These are phyloP conservation scores for Toxotes jaculatrix DNA, from an alignment of 2,113 vertebrate genomes.

Conservation along the genomic window DNA sequence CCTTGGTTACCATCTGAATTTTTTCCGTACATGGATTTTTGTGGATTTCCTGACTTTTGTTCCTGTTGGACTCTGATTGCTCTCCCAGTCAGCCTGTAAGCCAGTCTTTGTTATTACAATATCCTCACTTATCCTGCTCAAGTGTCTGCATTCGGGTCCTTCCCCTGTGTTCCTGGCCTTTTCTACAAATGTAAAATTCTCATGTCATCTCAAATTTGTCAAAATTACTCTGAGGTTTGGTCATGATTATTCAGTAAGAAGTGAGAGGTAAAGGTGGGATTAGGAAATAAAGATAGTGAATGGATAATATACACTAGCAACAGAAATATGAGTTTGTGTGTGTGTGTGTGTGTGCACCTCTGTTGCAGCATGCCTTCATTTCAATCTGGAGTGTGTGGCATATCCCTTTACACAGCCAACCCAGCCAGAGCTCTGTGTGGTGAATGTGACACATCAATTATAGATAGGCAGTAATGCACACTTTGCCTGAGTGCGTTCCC, in stretches of 20 bases:
- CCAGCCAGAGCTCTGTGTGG: slow-evolving; percentile 47
- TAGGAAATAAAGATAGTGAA: not conserved
- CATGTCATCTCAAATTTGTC: too few species aligned
- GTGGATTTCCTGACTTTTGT: too few species aligned
- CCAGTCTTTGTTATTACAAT: too few species aligned
- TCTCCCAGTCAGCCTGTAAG: too few species aligned
- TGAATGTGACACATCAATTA: slow-evolving; percentile 77
- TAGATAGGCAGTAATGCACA: slow-evolving; percentile 80
- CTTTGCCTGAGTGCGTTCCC: slow-evolving; percentile 68
- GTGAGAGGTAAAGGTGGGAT: not conserved
- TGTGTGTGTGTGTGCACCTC: not conserved
- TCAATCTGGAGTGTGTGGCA: slow-evolving; percentile 36
- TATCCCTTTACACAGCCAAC: slow-evolving; percentile 71
- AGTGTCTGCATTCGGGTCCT: too few species aligned
- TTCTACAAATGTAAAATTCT: not conserved
- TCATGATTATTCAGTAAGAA: not conserved
- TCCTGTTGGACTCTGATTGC: too few species aligned
- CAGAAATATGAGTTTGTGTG: not conserved
- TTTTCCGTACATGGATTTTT: too few species aligned
- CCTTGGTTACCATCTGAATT: too few species aligned
- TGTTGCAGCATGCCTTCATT: slow-evolving; percentile 29
- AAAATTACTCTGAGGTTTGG: not conserved
- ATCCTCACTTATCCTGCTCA: too few species aligned
- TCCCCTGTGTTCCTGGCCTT: too few species aligned
- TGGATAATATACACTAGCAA: not conserved